Conservation (phyloP, 2,797 vertebrate species). For the Merluccius polli region DNA sequence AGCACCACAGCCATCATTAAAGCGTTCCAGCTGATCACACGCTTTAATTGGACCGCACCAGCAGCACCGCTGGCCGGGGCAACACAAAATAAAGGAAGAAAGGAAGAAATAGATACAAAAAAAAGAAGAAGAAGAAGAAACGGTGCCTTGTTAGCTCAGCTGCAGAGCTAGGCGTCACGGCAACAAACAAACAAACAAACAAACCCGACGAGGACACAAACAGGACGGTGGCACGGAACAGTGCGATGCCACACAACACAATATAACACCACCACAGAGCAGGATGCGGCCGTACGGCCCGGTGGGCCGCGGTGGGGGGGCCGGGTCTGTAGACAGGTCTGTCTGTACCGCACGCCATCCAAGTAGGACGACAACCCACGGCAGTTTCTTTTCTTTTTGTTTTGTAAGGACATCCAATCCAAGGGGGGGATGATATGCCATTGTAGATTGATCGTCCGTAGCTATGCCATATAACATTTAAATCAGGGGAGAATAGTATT, state of each 20-base stretch:
- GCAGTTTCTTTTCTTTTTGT: no score
- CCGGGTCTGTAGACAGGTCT: no score
- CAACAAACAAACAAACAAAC: slow-evolving; percentile 54
- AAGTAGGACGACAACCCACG: no score
- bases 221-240: no score
- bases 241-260: neutral
- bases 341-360: neutral
- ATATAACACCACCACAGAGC: neutral
- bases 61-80: slow-evolving; percentile 52
- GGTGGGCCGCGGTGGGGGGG: no score
- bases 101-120: no score
- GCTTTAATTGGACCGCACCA: slow-evolving; percentile 76
- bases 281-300: no score
- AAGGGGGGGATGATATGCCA: neutral
- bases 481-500: no score
- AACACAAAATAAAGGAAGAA: slow-evolving; percentile 27
- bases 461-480: no score
- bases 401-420: neutral
- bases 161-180: slow-evolving; percentile 57
- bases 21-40: slow-evolving; percentile 78
- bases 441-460: no score
- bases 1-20: slow-evolving; percentile 75
- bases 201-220: slow-evolving; percentile 56
- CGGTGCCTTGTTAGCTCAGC: slow-evolving; percentile 74
- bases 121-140: slow-evolving; percentile 29